Percentiles rank a stretch among this genome's conserved stretches.
phyloP scores from a whole-genome alignment of 23 tunicate genomes.

The Aplidium turbinatum region DNA sequence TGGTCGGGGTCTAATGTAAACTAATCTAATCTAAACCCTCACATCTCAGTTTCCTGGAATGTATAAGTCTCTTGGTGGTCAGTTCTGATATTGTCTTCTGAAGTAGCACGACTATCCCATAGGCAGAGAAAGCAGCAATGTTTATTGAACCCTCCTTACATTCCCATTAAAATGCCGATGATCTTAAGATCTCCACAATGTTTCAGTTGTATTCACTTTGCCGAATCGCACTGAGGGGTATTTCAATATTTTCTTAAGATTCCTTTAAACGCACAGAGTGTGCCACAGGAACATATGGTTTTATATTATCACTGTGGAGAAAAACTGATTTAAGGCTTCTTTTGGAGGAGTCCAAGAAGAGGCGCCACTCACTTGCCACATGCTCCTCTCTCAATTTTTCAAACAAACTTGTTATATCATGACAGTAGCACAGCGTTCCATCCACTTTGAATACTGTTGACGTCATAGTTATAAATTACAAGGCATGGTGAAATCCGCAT shows the following conservation, averaged over 20 bases:
- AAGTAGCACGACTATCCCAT: conserved; percentile 18
- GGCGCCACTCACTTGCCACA: conserved; percentile 29
- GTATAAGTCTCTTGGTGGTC: conserved; percentile 15
- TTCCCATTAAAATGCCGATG: no score
- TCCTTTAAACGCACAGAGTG: no score
- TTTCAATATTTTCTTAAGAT: no score
- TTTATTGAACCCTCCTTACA: conserved; percentile 22
- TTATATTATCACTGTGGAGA: conserved; percentile 38
- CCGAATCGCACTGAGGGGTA: neutral
- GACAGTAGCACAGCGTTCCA: conserved; percentile 42
- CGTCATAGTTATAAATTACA: conserved; percentile 7
- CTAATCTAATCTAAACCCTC: no score
- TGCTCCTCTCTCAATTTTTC: conserved; percentile 38
- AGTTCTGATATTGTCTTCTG: conserved; percentile 13
- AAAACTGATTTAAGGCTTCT: conserved; percentile 44
- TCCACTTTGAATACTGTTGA: conserved; percentile 38
- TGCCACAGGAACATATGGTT: conserved; percentile 20
- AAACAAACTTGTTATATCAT: conserved; percentile 11
- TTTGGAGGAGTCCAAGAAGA: conserved; percentile 37
- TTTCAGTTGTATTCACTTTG: neutral
- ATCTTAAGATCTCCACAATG: conserved; percentile 4
- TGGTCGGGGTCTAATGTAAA: no score
- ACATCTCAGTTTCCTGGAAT: conserved; percentile 6
- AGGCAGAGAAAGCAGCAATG: conserved; percentile 36
- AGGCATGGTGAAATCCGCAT: conserved; percentile 1